Evolutionary conservation across 2,113 vertebrate genomes (phyloP), one percentile per base, ranked within the genome.

Genomic region (Centropus unirufus): DNA sequence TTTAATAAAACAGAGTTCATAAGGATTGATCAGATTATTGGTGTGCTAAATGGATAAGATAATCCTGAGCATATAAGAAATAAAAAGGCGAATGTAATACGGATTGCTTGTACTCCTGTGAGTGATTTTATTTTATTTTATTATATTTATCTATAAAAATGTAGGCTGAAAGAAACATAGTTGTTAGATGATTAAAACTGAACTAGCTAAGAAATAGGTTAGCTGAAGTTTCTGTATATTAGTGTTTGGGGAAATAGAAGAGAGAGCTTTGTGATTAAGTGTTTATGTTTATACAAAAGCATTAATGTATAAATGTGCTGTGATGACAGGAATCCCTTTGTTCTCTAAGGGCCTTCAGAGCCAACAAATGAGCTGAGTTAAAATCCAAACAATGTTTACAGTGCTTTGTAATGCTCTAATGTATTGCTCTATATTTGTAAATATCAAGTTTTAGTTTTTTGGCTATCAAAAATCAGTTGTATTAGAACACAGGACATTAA

Each of bases 311-410:
- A 77, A 87, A 36, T 52, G 51, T 88, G 27, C 55, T 46, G 39
- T 92, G 72, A 87, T 89, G 84, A 52, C 47, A 86, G 24, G 29
- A 83, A 74, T 93, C 32, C 19, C 46, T 93, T 93, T 95, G 85
- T 95, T 94, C 85, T 89, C 24, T 73, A 52, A 77, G 67, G 85
- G 36, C 29, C 55, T 73, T 83, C 17, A 90, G 39, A 93, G 69
- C 49, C 76, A 74, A 40, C 74, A 91, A 75, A 76, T 54, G 75
- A 76, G 54, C 39, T 73, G 46, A 72, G 49, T 39, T 90, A 40
- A 91, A 92, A 91, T 88, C 12, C 23, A 39, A 73, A 69, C 54
- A 64, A 6, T 76, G 17, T 64, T 89, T 82, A 54, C n/a, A 91
- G 30, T 68, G 49, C 29, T 77, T 47, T 76, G 39, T 55, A 83